Evolutionary conservation across 1,140 invertebrate species (phyloP).

Genomic region (Meteorus sp.): DNA sequence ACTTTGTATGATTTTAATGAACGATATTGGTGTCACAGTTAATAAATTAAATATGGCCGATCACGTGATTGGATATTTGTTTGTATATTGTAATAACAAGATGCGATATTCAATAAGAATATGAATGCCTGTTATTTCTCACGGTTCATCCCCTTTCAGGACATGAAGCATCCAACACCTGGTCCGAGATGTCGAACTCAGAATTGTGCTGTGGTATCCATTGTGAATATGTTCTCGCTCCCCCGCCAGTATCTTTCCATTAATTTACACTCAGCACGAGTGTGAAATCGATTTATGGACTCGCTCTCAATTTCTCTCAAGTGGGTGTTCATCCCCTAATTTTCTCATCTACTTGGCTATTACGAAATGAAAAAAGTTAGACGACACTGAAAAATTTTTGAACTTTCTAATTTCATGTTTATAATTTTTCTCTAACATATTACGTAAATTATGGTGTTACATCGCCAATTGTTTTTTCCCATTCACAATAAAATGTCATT

Average conservation of each 20-base stretch:
- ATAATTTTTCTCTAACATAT: too few relatives aligned
- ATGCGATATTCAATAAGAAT: background rate
- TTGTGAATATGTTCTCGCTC: constrained; percentile 2
- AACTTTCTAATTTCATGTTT: too few relatives aligned
- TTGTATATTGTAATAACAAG: too few relatives aligned
- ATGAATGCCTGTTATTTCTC: constrained; percentile 9
- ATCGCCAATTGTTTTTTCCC: too few relatives aligned
- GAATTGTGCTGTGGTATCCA: constrained; percentile 13
- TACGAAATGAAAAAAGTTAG: too few relatives aligned
- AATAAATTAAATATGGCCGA: too few relatives aligned
- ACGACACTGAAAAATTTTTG: too few relatives aligned
- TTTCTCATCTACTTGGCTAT: constrained; percentile 10
- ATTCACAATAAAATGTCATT: too few relatives aligned
- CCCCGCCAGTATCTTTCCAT: constrained; percentile 22
- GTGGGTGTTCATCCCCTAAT: constrained; percentile 3
- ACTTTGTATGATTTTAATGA: too few relatives aligned
- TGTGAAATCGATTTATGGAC: constrained; percentile 27
- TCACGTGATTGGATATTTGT: background rate
- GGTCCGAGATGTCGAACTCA: constrained; percentile 9
- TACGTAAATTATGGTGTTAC: too few relatives aligned
- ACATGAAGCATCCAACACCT: constrained; percentile 19
- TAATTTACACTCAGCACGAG: constrained; percentile 21
- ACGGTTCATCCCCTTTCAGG: constrained; percentile 23
- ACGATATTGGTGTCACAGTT: too few relatives aligned
- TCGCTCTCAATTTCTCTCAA: constrained; percentile 20